Percentiles rank a stretch among this genome's conserved stretches.
phyloP scores from a whole-genome alignment of 92 coral and sea anemone genomes.

The Palythoa grandis region DNA sequence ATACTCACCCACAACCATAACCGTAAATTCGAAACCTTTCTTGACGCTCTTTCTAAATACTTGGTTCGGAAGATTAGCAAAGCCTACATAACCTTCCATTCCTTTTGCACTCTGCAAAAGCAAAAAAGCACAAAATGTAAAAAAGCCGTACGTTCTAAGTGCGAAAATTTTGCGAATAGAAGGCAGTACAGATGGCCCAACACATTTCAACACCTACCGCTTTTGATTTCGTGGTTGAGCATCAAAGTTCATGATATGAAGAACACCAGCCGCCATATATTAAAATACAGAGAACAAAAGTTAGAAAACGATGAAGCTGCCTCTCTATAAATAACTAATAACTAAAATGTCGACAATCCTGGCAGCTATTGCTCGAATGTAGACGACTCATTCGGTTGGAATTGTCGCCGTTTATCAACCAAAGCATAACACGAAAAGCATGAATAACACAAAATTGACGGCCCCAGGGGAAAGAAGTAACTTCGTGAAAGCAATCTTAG shows the following conservation, averaged over 20 bases:
- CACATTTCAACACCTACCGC: slow-evolving; percentile 44
- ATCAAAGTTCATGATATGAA: slow-evolving; percentile 15
- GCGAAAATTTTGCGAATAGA: not conserved
- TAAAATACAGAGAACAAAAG: slow-evolving; percentile 29
- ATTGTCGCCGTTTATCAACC: not conserved
- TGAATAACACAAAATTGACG: slow-evolving; percentile 1
- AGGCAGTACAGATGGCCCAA: not conserved
- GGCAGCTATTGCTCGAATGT: not conserved
- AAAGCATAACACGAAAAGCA: slow-evolving; percentile 14
- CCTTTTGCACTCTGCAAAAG: slow-evolving; percentile 88
- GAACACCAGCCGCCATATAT: slow-evolving; percentile 43
- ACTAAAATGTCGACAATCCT: not conserved
- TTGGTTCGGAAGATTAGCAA: slow-evolving; percentile 99
- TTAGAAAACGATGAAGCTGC: slow-evolving; percentile 31
- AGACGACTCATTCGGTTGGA: not conserved
- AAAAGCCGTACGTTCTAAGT: not conserved
- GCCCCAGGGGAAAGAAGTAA: not conserved
- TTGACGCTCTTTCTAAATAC: slow-evolving; percentile 98
- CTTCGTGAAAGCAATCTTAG: not conserved
- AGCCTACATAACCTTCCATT: slow-evolving; percentile 98
- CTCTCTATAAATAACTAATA: slow-evolving; percentile 18
- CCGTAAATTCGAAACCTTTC: slow-evolving; percentile 98
- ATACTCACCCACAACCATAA: slow-evolving; percentile 98
- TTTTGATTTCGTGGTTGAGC: slow-evolving; percentile 31
- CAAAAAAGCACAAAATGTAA: not conserved